phyloP scores from a whole-genome alignment of 2,888 invertebrate species.

The Gandaritis pyraliata region DNA sequence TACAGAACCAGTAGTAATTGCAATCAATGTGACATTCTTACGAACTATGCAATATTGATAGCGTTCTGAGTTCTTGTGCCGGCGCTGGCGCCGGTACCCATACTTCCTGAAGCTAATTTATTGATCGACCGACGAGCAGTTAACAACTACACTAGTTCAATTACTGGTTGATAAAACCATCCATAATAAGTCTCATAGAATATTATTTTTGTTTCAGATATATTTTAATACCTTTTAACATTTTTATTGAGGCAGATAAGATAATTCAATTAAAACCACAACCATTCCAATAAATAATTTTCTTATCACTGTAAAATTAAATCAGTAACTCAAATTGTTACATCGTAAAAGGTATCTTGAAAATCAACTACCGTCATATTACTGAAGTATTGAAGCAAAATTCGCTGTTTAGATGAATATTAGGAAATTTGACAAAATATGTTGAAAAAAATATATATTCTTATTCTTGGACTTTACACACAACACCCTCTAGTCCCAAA shows the following conservation, averaged over 20 bases:
- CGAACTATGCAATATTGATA: slow-evolving; percentile 45
- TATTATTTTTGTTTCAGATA: too few relatives aligned
- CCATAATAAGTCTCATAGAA: not conserved
- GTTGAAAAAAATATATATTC: too few relatives aligned
- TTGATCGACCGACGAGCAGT: slow-evolving; percentile 30
- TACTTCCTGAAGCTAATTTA: slow-evolving; percentile 46
- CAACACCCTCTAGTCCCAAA: too few relatives aligned
- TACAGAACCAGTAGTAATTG: slow-evolving; percentile 31
- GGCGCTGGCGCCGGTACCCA: slow-evolving; percentile 47
- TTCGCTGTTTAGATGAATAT: not conserved
- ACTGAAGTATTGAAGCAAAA: not conserved
- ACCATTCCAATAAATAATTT: slow-evolving; percentile 5
- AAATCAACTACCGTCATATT: not conserved
- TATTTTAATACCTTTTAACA: too few relatives aligned
- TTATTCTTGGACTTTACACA: too few relatives aligned
- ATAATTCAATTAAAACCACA: slow-evolving; percentile 16
- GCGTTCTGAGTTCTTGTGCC: slow-evolving; percentile 42
- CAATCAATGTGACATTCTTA: slow-evolving; percentile 41
- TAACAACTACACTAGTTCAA: slow-evolving; percentile 22
- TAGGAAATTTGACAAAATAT: too few relatives aligned
- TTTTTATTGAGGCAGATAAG: too few relatives aligned
- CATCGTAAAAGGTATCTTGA: not conserved
- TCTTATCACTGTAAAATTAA: slow-evolving; percentile 13
- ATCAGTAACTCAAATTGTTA: slow-evolving; percentile 12
- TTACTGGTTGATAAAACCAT: slow-evolving; percentile 17